A percentile compares a stretch with the other conserved stretches of the same genome.
Evolutionary conservation across 2,113 vertebrate species (phyloP).

Genomic region (Dromiciops gliroides): DNA sequence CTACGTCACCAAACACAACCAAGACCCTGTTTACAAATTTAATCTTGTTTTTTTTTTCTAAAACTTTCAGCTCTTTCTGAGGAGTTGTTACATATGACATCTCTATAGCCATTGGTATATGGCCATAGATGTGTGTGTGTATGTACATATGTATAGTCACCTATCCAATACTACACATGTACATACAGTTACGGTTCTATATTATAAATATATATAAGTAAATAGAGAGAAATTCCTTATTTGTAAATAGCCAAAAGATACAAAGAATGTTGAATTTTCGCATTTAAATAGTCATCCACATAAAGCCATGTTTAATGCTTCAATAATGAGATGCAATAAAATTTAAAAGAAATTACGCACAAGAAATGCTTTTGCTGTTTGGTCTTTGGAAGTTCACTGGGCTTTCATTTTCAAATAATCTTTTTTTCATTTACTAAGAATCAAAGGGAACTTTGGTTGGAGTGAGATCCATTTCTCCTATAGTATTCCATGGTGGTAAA

Average conservation of each 20-base stretch:
- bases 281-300: conserved; percentile 83
- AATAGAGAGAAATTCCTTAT: conserved; percentile 83
- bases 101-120: conserved; percentile 77
- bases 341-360: conserved; percentile 88
- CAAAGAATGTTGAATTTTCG: conserved; percentile 86
- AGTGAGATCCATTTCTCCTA: background rate
- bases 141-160: conserved; percentile 82
- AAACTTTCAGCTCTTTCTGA: conserved; percentile 84
- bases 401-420: conserved; percentile 7
- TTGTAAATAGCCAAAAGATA: conserved; percentile 88
- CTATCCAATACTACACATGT: conserved; percentile 75
- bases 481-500: background rate
- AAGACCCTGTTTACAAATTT: conserved; percentile 86
- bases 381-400: conserved; percentile 60
- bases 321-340: conserved; percentile 87
- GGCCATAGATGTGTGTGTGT: conserved; percentile 80
- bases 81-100: conserved; percentile 79
- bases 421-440: background rate
- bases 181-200: conserved; percentile 60
- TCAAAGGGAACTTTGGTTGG: background rate
- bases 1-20: conserved; percentile 75
- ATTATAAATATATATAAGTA: conserved; percentile 83
- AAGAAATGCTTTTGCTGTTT: conserved; percentile 80
- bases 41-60: conserved; percentile 76
- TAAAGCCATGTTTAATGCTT: conserved; percentile 89